phyloP scores from a whole-genome alignment of 2,888 invertebrate species.

The Agrypnus murinus region DNA sequence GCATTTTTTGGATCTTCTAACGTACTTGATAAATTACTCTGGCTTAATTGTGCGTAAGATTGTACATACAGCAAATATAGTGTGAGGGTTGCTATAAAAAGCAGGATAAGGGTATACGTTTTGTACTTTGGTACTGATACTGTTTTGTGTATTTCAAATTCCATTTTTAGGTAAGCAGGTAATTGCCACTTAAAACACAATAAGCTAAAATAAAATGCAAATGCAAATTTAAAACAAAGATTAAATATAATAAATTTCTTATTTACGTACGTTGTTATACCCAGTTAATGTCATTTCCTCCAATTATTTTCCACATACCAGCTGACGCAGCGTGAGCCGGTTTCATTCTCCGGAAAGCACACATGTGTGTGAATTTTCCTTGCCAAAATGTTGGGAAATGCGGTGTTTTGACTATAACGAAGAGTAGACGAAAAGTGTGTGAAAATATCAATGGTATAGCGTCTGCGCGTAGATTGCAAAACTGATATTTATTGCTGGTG shows the following conservation, averaged over 20 bases:
- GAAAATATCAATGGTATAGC: slow-evolving; percentile 54
- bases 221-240: slow-evolving; percentile 4
- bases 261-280: slow-evolving; percentile 28
- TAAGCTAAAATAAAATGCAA: slow-evolving; percentile 35
- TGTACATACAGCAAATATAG: slow-evolving; percentile 34
- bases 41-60: slow-evolving; percentile 32
- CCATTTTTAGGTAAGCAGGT: slow-evolving; percentile 18
- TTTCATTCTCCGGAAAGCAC: slow-evolving; percentile 19
- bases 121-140: slow-evolving; percentile 11
- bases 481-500: slow-evolving; percentile 31
- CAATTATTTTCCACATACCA: neutral
- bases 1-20: slow-evolving; percentile 6
- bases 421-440: slow-evolving; percentile 45
- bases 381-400: slow-evolving; percentile 39
- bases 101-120: slow-evolving; percentile 27
- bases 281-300: neutral
- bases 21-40: slow-evolving; percentile 13
- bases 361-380: slow-evolving; percentile 26
- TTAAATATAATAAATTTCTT: neutral
- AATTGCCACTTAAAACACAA: slow-evolving; percentile 14
- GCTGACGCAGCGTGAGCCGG: slow-evolving; percentile 4
- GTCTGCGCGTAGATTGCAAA: slow-evolving; percentile 54
- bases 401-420: slow-evolving; percentile 12
- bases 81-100: slow-evolving; percentile 28
- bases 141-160: slow-evolving; percentile 17